Conservation (phyloP, 2,113 vertebrate genomes). For the Alligator mississippiensis region DNA sequence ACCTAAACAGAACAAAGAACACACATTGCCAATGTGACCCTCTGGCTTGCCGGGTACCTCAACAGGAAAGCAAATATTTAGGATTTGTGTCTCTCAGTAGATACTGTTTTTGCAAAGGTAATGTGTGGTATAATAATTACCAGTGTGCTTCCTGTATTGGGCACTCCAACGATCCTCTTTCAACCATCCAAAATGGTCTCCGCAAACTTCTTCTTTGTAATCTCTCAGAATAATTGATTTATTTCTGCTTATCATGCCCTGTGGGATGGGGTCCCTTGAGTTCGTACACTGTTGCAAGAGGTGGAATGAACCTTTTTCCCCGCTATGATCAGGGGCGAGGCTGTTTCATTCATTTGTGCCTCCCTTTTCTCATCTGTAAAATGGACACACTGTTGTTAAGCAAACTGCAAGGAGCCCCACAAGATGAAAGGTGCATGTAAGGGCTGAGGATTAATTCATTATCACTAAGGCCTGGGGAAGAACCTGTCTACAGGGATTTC, state of each 20-base stretch:
- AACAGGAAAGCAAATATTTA: not conserved
- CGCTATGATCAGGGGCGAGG: not conserved
- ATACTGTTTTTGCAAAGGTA: not conserved
- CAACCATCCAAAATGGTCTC: too few species aligned
- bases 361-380: not conserved
- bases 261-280: not conserved
- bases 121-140: too few species aligned
- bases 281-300: not conserved
- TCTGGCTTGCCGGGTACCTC: not conserved
- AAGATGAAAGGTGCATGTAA: rapidly evolving
- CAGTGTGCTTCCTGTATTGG: too few species aligned
- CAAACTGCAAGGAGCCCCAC: not conserved
- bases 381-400: not conserved
- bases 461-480: not conserved
- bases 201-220: too few species aligned
- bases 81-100: not conserved
- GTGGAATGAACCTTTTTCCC: not conserved
- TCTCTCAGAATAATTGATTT: not conserved
- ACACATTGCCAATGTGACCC: not conserved
- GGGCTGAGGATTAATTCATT: not conserved
- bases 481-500: not conserved
- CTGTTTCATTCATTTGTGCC: not conserved
- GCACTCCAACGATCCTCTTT: too few species aligned
- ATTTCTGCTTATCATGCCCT: not conserved
- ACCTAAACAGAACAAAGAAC: not conserved